Evolutionary conservation across 2,888 invertebrate genomes (phyloP).

Genomic region (Linyphia triangularis): DNA sequence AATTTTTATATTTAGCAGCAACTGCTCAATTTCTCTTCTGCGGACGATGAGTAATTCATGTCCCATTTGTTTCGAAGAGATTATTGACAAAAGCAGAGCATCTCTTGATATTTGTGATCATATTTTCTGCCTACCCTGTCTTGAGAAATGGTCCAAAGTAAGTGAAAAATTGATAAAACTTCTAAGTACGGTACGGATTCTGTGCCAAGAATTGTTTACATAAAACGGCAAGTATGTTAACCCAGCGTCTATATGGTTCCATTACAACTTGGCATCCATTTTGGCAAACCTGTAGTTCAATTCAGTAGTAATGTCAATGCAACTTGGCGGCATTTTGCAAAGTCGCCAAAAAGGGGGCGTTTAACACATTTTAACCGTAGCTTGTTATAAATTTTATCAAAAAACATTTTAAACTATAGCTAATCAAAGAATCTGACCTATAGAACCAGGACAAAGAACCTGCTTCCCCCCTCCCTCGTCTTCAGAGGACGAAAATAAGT

Average conservation of each 20-base stretch:
- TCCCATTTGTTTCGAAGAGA: conserved; percentile 51
- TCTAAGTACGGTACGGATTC: no score
- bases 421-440: no score
- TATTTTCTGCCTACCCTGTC: conserved; percentile 41
- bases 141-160: conserved; percentile 58
- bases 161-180: not conserved
- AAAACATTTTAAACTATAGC: no score
- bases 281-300: not conserved
- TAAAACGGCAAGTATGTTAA: not conserved
- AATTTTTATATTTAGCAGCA: not conserved
- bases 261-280: not conserved
- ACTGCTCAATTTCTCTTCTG: not conserved
- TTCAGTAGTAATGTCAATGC: not conserved
- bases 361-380: no score
- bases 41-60: not conserved
- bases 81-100: conserved; percentile 1
- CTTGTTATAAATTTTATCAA: no score
- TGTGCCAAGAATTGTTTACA: not conserved
- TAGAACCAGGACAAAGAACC: no score
- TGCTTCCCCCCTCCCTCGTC: no score
- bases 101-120: conserved; percentile 49
- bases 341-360: not conserved
- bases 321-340: not conserved
- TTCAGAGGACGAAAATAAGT: no score
- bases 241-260: no score